Base-by-base conservation (phyloP, 1,140 invertebrate genomes). In the Potamilus streckersoni region DNA sequence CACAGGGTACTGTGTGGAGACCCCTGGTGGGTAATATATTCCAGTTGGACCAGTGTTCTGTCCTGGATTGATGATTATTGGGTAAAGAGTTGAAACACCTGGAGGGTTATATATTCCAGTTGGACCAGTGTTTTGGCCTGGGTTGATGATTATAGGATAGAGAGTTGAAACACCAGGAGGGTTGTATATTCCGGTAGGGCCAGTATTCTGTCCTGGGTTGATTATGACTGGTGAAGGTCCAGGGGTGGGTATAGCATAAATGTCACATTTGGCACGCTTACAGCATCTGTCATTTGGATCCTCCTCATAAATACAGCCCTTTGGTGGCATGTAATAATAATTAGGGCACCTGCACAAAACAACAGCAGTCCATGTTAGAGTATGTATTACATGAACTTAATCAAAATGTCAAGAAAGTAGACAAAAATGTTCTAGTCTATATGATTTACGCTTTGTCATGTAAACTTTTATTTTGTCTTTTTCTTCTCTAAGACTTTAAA, bases 221-320 rank as follows among this genome's bases (percentile, higher is more conserved):
- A 61, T 27, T 69, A 69, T 23, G 70, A 73, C 8, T 3, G 31
- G 19, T 57, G 31, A 62, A 73, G 59, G 62, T 65, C 63, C 17
- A 6, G 78, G 79, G 38, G 78, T 81, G 19, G 74, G 75, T 14
- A 79, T 71, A n/a, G 70, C 38, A 1, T 75, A 65, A 8, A 79
- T 66, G 31, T 81, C 69, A 80, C 82, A 84, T 23, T 65, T 78
- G 19, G 80, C 79, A 1, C 65, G 61, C 65, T 83, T 69, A 70
- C 84, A 86, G 71, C 84, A 86, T 14, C 49, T 17, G 67, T 86
- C 83, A 20, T 76, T 79, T 1, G 84, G 83, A 65, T 86, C 84
- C 20, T 75, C 70, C 38, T 76, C 73, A 58, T 81, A 78, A 14
- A 62, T 71, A 72, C 84, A 86, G 38, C 38, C 38, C 38, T 81